Evolutionary conservation across 2,113 vertebrate species (phyloP).

Genomic region (Ivindomyrus marchei): DNA sequence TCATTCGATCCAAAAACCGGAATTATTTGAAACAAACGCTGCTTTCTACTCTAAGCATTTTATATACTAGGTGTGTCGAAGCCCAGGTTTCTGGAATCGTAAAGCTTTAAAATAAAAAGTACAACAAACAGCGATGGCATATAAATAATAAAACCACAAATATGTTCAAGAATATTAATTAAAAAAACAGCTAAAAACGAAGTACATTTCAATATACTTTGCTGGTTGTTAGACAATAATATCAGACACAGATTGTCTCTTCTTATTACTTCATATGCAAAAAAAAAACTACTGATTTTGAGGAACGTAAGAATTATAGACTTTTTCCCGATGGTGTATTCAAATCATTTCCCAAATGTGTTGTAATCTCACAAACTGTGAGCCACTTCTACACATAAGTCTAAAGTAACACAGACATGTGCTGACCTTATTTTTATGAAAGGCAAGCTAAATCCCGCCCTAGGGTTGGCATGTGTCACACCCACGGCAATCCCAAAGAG

Average conservation of each 20-base stretch:
- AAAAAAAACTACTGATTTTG: not conserved
- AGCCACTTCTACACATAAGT: not conserved
- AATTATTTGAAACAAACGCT: not conserved
- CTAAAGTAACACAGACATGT: not conserved
- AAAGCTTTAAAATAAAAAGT: not conserved
- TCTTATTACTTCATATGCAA: not conserved
- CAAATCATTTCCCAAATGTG: not conserved
- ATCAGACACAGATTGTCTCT: not conserved
- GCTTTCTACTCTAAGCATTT: not conserved
- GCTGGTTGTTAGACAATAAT: not conserved
- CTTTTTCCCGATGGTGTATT: not conserved
- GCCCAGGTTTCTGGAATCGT: not conserved
- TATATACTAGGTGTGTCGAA: not conserved
- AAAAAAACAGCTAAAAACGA: not conserved
- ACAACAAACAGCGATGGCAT: not conserved
- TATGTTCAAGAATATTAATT: not conserved
- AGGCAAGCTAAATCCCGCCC: not conserved
- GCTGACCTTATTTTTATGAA: not conserved
- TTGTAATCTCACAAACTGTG: not conserved
- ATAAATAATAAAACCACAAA: no score
- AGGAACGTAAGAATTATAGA: not conserved
- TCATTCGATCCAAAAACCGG: not conserved
- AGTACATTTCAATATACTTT: not conserved
- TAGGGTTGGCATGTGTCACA: not conserved
- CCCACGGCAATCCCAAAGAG: not conserved